Evolutionary conservation across 2,113 vertebrate species (phyloP), one percentile per base, ranked within the genome.

Genomic region (Notechis scutatus): DNA sequence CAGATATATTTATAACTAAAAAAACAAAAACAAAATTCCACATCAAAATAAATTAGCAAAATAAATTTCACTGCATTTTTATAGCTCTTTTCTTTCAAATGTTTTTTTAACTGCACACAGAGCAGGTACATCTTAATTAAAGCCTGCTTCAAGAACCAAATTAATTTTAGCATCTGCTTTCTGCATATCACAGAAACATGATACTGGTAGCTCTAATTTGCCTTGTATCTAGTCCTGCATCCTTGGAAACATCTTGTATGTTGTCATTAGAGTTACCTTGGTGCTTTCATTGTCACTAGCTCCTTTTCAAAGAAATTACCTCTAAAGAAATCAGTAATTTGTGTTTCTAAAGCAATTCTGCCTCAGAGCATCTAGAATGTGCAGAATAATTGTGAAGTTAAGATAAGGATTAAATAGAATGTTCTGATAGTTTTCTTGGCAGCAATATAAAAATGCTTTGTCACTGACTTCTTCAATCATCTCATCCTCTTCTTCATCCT

Each of bases 161-260:
- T 90, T 90, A 57, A 92, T 91, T 92, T 94, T 93, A 92, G 18
- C 54, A 92, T 85, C 90, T 91, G 92, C 56, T 93, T 93, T 81
- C 54, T 93, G 34, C 42, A 91, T 93, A 91, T 89, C 26, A 94
- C 26, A 92, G 45, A 90, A 87, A 91, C 52, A 91, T 88, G 85
- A 93, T 93, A 61, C 9, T 10, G 24, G 9, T 61, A 45, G 39
- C 45, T 52, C 88, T 55, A 93, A 93, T 86, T 57, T 91, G 85
- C 85, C 88, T 39, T 18, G 86, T 15, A 93, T 87, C 64, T 85
- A 42, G 5, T 6, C 24, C 64, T 57, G 59, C 88, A 59, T 57
- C 61, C 52, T 88, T 54, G 61, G 74, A 54, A 93, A 24, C 26
- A 81, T 24, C 56, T 90, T 59, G 39, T 69, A 87, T 34, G 61